Base-by-base conservation (phyloP, 1,140 invertebrate genomes). In the Caenorhabditis latens region DNA sequence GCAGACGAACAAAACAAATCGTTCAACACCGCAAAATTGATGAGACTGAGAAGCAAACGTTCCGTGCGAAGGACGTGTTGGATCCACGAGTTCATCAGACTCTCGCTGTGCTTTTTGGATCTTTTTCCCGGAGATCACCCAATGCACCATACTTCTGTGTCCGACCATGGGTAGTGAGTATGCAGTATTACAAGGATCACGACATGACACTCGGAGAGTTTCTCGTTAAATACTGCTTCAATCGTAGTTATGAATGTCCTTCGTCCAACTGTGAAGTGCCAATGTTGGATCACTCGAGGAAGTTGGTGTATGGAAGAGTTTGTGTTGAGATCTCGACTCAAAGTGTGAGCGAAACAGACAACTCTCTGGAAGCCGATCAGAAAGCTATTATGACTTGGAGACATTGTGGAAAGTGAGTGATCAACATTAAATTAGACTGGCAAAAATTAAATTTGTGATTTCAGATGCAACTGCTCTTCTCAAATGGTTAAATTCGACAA, bases 131-230 rank as follows among this genome's bases (percentile, higher is more conserved):
- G 88, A 95, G 95, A 63, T 96, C 96, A 13, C 85, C 89, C 40
- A 91, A 88, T 50, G 79, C 89, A 65, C 85, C 86, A 16, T 91
- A 87, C 65, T 92, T 92, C 24, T 92, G 91, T 87, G 92, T 90
- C 14, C 89, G 92, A 14, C 91, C 91, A 7, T 92, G 95, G 95
- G 95, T 97, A 24, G 95, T 97, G 0, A 95, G 95, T 75, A 99
- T 99, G 96, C 96, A 97, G 89, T 96, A 98, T 93, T 99, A 99
- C 93, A 96, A 96, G 0, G 94, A 95, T 21, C 96, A 97, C 91
- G 98, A 99, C 92, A 98, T 99, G 87, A 96, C 97, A 5, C 93
- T 99, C 6, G 98, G 97, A 58, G 95, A 95, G 87, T 99, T 99
- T 93, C 93, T 99, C 48, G 58, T 97, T 92, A 90, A 89, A 57